Percentiles rank a stretch among this genome's conserved stretches.
These are phyloP conservation scores for Coreoperca whiteheadi DNA, from an alignment of 2,113 vertebrate genomes.

Conservation along the genomic window DNA sequence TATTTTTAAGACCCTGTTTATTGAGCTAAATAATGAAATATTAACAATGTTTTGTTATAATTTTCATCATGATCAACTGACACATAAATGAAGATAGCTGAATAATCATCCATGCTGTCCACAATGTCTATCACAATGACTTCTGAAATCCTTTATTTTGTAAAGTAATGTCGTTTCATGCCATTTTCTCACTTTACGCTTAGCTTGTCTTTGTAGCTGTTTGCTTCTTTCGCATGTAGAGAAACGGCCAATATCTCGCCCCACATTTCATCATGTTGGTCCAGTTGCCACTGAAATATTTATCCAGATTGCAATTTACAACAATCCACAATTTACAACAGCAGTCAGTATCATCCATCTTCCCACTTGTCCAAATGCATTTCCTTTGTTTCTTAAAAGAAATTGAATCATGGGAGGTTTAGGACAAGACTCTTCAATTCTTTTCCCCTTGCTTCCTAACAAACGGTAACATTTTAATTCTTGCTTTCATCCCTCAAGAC, in stretches of 20 bases:
- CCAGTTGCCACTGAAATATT: slow-evolving; percentile 77
- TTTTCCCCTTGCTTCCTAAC: slow-evolving; percentile 58
- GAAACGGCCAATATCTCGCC: slow-evolving; percentile 47
- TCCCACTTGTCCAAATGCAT: slow-evolving; percentile 77
- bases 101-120: background rate
- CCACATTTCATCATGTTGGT: slow-evolving; percentile 62
- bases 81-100: background rate
- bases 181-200: background rate
- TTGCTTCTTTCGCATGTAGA: slow-evolving; percentile 24
- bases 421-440: slow-evolving; percentile 73
- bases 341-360: slow-evolving; percentile 72
- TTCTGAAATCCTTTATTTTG: background rate
- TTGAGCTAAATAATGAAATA: background rate
- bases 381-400: slow-evolving; percentile 80
- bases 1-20: background rate
- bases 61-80: background rate
- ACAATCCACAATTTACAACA: slow-evolving; percentile 69
- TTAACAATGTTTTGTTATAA: background rate
- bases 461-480: slow-evolving; percentile 78
- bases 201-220: slow-evolving; percentile 20
- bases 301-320: slow-evolving; percentile 77
- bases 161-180: background rate
- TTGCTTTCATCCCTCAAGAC: slow-evolving; percentile 79
- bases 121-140: background rate
- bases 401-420: slow-evolving; percentile 78